These are phyloP conservation scores for Calyptommatus sinebrachiatus DNA, from an alignment of 2,113 vertebrate species.

Conservation along the genomic window DNA sequence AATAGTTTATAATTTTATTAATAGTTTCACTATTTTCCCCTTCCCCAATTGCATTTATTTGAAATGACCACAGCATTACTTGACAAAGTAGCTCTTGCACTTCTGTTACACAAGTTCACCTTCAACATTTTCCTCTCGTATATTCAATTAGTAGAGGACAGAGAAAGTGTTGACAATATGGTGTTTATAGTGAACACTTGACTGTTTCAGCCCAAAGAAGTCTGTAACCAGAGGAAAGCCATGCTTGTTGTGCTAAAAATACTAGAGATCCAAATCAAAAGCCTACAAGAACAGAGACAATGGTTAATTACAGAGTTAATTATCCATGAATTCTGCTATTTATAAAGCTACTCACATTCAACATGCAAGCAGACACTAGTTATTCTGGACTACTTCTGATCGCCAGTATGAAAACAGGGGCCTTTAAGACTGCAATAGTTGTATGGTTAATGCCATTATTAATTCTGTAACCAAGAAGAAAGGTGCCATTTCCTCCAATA, in stretches of 20 bases:
- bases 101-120: background rate
- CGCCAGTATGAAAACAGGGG: background rate
- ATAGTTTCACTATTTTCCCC: background rate
- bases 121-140: too few relatives aligned
- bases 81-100: background rate
- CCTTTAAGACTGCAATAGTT: background rate
- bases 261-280: background rate
- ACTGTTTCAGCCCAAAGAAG: background rate
- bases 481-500: background rate
- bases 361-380: background rate
- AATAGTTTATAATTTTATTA: background rate
- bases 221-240: background rate
- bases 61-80: background rate
- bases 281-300: background rate
- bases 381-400: background rate
- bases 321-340: background rate
- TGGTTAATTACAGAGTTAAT: background rate
- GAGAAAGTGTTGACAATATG: background rate
- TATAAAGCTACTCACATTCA: background rate
- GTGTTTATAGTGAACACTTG: background rate
- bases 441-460: background rate
- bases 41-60: background rate
- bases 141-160: background rate
- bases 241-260: background rate
- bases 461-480: too few relatives aligned